Conservation (phyloP, 2,113 vertebrate genomes). For the Scortum barcoo region DNA sequence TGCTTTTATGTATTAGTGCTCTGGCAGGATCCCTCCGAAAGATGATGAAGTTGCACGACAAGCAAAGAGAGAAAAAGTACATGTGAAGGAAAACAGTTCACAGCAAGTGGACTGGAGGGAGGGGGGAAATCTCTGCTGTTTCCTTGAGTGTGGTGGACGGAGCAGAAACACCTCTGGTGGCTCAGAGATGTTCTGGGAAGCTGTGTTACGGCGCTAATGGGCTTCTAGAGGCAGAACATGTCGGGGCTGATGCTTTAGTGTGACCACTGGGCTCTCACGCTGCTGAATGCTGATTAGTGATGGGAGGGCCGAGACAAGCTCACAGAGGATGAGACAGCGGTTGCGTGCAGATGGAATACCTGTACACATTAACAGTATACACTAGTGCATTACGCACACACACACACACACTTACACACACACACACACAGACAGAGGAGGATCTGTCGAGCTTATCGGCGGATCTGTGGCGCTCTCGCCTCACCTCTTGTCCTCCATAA, state of each 20-base stretch:
- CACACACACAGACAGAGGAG: not conserved
- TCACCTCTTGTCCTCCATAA: constrained; percentile 66
- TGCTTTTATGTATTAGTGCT: constrained; percentile 38
- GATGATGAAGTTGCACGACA: constrained; percentile 47
- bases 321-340: constrained; percentile 41
- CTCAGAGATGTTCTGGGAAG: constrained; percentile 13
- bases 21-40: constrained; percentile 38
- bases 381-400: constrained; percentile 1
- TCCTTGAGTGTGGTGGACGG: constrained; percentile 21
- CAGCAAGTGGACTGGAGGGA: constrained; percentile 26
- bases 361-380: constrained; percentile 21
- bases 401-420: not conserved
- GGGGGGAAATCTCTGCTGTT: constrained; percentile 20
- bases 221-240: constrained; percentile 50
- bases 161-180: constrained; percentile 37
- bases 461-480: constrained; percentile 31
- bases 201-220: constrained; percentile 44
- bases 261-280: constrained; percentile 51
- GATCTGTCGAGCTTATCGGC: constrained; percentile 2
- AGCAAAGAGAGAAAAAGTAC: constrained; percentile 23
- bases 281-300: constrained; percentile 72
- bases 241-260: constrained; percentile 50
- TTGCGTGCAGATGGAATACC: constrained; percentile 36
- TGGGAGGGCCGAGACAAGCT: constrained; percentile 28
- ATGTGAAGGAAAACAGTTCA: constrained; percentile 22